A percentile compares a stretch with the other conserved stretches of the same genome.
Evolutionary conservation across 2,113 vertebrate species (phyloP).

Genomic region (Podilymbus podiceps): DNA sequence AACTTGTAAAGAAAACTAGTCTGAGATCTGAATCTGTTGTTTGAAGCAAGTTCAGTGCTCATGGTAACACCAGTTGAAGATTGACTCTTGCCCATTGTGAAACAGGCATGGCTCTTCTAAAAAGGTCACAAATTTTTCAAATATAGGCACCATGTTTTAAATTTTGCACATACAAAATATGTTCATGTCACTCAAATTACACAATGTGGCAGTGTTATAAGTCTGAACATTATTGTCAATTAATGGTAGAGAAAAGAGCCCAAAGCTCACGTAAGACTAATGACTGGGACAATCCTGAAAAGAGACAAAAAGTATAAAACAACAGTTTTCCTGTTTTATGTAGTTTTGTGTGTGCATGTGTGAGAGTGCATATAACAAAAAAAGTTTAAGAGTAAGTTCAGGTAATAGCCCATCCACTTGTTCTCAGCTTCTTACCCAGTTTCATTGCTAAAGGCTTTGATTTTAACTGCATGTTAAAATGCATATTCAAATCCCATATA

Average conservation of each 20-base stretch:
- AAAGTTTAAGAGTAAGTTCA: constrained; percentile 63
- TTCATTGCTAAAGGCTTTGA: constrained; percentile 48
- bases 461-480: constrained; percentile 59
- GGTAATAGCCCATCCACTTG: constrained; percentile 52
- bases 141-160: constrained; percentile 86
- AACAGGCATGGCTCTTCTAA: constrained; percentile 72
- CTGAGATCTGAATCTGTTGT: constrained; percentile 66
- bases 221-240: constrained; percentile 76
- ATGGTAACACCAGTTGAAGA: constrained; percentile 63
- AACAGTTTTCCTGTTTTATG: constrained; percentile 57
- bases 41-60: constrained; percentile 67
- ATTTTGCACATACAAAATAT: constrained; percentile 78
- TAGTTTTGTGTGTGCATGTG: constrained; percentile 65
- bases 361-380: constrained; percentile 67
- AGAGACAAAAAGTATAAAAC: constrained; percentile 74
- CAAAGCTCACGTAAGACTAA: constrained; percentile 57
- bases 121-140: constrained; percentile 75
- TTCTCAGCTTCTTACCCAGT: constrained; percentile 58
- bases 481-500: constrained; percentile 51
- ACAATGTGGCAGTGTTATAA: constrained; percentile 84
- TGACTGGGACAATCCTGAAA: constrained; percentile 65
- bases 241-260: constrained; percentile 66
- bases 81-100: constrained; percentile 54
- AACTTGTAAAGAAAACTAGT: constrained; percentile 65
- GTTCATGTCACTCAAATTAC: constrained; percentile 78